Conservation (phyloP, 1,140 invertebrate species). For the Danaus melanippus region DNA sequence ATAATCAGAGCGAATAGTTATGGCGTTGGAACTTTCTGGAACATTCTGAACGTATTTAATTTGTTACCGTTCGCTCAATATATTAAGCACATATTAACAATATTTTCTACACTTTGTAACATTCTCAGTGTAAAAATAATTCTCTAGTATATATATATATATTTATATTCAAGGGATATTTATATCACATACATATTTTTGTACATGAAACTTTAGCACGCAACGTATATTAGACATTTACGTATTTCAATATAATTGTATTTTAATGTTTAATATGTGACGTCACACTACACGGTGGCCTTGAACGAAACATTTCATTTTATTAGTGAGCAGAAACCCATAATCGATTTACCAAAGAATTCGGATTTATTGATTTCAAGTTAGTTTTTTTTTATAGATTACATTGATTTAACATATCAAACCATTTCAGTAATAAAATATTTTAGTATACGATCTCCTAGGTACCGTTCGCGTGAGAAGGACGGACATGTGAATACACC, state of each 20-base stretch:
- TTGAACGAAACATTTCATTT: no score
- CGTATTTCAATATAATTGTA: background rate
- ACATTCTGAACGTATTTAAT: no score
- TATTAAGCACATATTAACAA: no score
- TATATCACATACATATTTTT: slow-evolving; percentile 21
- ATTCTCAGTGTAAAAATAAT: slow-evolving; percentile 14
- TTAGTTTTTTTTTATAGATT: slow-evolving; percentile 1
- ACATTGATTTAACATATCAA: background rate
- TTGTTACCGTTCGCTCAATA: no score
- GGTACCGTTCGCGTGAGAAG: slow-evolving; percentile 14
- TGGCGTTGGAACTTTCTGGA: no score
- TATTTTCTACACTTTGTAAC: no score
- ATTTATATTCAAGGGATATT: slow-evolving; percentile 8
- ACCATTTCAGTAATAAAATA: background rate
- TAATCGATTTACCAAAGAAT: background rate
- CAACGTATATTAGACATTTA: slow-evolving; percentile 8
- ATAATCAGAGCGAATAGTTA: no score
- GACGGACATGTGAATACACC: slow-evolving; percentile 8
- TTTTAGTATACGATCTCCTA: slow-evolving; percentile 10
- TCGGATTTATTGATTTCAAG: background rate
- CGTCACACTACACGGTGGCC: no score
- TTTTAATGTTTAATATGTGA: slow-evolving; percentile 6
- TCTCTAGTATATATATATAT: slow-evolving; percentile 12
- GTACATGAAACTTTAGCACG: slow-evolving; percentile 20
- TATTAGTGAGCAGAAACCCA: slow-evolving; percentile 1